Base-by-base conservation (phyloP, 2,888 invertebrate species). In the Drymonia ruficornis region DNA sequence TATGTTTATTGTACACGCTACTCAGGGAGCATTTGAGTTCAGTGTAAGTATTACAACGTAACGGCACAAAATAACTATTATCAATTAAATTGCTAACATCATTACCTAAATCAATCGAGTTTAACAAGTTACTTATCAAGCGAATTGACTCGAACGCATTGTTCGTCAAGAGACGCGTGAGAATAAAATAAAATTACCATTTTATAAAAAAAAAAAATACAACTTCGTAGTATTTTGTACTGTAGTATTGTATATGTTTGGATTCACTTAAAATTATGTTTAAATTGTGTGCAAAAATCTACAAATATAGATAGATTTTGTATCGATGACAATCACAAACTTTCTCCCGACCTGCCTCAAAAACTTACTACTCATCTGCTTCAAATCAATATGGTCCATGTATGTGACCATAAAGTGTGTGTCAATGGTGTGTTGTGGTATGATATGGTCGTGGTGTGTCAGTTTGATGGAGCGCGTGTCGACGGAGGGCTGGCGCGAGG, bases 11-110 rank as follows among this genome's bases (percentile, higher is more conserved):
- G 76, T 79, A 67, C 80, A 86, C 73, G 89, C 91, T 56, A 70
- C 80, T 81, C 93, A 97, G 97, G 97, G 97, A 97, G 89, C 97
- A 97, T 93, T 95, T 97, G 79, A 97, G 97, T 93, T 96, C 97
- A 76, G 97, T 97, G 97, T 97, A 96, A 97, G 97, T 97, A 93
- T 81, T 47, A 48, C 23, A 48, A 45, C 28, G 34, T 48, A 34
- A 36, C 16, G 13, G 16, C 11, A 9, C 28, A 31, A 31, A 15
- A 15, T 15, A 31, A 11, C n/a, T 8, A 11, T 36, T n/a, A 5
- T n/a, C n/a, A 38, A 15, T 40, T 43, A 49, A 55, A 44, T 29
- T 45, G 49, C 48, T 47, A 34, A 13, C 48, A n/a, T 4, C 15
- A 40, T 45, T 42, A 40, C 40, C n/a, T 40, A 49, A 47, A 45